Evolutionary conservation across 2,113 vertebrate species (phyloP).

Genomic region (Cheilinus undulatus): DNA sequence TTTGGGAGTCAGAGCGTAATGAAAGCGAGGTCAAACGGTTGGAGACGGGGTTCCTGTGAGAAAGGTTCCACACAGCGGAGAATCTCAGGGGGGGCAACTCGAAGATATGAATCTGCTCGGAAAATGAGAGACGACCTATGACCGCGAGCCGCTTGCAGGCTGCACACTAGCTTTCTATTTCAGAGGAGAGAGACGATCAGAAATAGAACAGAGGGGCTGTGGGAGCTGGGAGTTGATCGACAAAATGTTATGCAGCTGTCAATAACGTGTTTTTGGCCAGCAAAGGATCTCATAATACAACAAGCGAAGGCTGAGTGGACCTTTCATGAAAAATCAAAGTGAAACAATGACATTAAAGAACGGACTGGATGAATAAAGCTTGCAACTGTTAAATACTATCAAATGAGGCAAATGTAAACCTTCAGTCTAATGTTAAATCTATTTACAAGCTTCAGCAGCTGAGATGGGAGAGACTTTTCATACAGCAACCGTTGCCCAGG

Average conservation of each 20-base stretch:
- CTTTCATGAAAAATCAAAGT: neutral
- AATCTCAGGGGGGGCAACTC: slow-evolving; percentile 32
- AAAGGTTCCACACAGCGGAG: slow-evolving; percentile 19
- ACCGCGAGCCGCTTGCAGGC: slow-evolving; percentile 14
- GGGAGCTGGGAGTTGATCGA: neutral
- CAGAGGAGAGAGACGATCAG: neutral
- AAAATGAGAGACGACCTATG: slow-evolving; percentile 61
- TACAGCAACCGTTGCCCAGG: no score
- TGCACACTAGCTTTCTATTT: neutral
- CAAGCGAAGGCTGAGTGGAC: neutral
- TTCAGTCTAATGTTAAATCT: no score
- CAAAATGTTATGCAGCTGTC: neutral
- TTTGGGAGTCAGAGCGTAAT: slow-evolving; percentile 54
- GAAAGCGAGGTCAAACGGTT: slow-evolving; percentile 66
- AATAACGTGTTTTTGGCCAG: neutral
- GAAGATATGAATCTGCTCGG: slow-evolving; percentile 53
- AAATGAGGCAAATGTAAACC: no score
- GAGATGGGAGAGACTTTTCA: no score
- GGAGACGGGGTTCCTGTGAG: slow-evolving; percentile 35
- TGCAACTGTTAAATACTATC: no score
- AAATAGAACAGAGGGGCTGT: neutral
- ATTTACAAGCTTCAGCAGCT: no score
- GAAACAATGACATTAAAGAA: slow-evolving; percentile 1
- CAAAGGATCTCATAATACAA: neutral
- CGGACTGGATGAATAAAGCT: neutral